A percentile compares a stretch with the other conserved stretches of the same genome.
Conservation (phyloP, 2,888 invertebrate genomes). For the Volucella inflata region DNA sequence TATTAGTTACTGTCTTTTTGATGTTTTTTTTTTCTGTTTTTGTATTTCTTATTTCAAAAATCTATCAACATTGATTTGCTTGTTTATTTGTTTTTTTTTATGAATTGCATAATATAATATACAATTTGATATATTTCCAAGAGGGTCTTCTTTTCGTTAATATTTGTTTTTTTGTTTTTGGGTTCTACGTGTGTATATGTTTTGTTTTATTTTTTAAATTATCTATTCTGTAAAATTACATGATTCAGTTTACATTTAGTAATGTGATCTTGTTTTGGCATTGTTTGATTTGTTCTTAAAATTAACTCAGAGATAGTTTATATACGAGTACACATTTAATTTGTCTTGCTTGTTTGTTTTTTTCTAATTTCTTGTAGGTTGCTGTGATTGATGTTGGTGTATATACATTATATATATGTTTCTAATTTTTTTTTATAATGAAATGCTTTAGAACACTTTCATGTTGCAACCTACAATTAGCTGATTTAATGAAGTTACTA, state of each 20-base stretch:
- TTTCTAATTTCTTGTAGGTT: constrained; percentile 4
- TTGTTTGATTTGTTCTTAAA: constrained; percentile 63
- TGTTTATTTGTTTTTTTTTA: constrained; percentile 36
- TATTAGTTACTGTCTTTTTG: constrained; percentile 59
- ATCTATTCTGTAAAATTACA: constrained; percentile 61
- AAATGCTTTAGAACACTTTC: no score
- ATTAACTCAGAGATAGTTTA: constrained; percentile 45
- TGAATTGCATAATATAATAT: constrained; percentile 68
- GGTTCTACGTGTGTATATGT: constrained; percentile 55
- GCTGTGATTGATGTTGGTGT: background rate
- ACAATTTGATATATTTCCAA: constrained; percentile 64
- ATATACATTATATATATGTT: constrained; percentile 14
- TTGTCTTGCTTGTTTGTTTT: background rate
- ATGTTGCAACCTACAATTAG: no score
- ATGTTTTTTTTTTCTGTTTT: constrained; percentile 15
- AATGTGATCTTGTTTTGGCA: constrained; percentile 60
- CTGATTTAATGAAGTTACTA: background rate
- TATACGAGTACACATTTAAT: constrained; percentile 25
- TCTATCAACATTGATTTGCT: constrained; percentile 34
- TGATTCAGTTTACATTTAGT: constrained; percentile 59
- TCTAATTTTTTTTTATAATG: no score
- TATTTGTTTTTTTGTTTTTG: constrained; percentile 23
- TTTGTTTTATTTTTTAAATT: constrained; percentile 41
- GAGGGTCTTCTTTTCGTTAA: constrained; percentile 22
- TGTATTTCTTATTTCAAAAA: constrained; percentile 12